phyloP scores from a whole-genome alignment of 2,113 vertebrate genomes.

The Vimba vimba region DNA sequence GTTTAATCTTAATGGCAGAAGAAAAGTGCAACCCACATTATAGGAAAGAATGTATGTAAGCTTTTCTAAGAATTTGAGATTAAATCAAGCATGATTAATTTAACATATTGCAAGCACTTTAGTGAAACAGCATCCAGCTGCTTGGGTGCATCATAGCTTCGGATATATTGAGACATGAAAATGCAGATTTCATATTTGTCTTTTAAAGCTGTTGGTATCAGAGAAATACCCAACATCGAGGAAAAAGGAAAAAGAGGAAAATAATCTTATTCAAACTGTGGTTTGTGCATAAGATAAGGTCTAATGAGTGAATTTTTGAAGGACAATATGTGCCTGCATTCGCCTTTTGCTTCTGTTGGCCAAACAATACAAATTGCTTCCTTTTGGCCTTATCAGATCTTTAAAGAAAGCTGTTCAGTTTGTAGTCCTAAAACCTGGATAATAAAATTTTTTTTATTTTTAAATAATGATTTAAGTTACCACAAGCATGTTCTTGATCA shows the following conservation, averaged over 20 bases:
- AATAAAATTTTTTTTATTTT: too few species aligned
- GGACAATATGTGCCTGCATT: neutral
- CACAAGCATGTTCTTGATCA: neutral
- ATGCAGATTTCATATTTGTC: neutral
- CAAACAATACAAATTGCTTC: neutral
- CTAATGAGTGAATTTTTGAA: neutral
- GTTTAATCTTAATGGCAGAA: neutral
- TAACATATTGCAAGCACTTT: neutral
- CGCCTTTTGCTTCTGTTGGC: neutral
- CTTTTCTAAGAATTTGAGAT: neutral
- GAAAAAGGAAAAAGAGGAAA: neutral
- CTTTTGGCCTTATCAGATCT: neutral
- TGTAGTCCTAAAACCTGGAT: neutral
- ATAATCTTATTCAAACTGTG: neutral
- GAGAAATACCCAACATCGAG: neutral
- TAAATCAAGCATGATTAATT: conserved; percentile 20
- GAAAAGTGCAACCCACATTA: conserved; percentile 14
- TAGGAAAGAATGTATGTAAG: conserved; percentile 5
- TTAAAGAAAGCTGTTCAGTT: neutral
- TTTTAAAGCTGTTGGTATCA: too few species aligned
- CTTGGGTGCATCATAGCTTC: neutral
- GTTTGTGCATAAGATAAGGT: neutral
- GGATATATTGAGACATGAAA: neutral
- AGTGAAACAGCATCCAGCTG: neutral
- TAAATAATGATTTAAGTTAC: neutral